phyloP scores from a whole-genome alignment of 2,797 vertebrate species.

The Gadopsis marmoratus region DNA sequence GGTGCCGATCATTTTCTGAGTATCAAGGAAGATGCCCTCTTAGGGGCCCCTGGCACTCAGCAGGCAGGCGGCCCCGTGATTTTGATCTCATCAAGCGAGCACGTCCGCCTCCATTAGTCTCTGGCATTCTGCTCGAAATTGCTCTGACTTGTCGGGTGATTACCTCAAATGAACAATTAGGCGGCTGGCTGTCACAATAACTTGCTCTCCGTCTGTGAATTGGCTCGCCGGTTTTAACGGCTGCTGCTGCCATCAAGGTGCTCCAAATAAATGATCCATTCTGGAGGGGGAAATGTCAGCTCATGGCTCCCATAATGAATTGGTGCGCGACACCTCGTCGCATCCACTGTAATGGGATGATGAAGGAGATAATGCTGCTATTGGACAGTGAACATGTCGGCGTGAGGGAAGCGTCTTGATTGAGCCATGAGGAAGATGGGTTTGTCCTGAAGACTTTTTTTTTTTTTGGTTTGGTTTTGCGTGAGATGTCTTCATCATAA shows the following conservation, averaged over 20 bases:
- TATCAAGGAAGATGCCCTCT: conserved; percentile 55
- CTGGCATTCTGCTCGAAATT: conserved; percentile 78
- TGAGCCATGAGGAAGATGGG: conserved; percentile 21
- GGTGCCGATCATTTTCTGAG: conserved; percentile 54
- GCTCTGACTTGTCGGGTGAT: conserved; percentile 82
- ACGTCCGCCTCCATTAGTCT: conserved; percentile 80
- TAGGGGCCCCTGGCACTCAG: conserved; percentile 55
- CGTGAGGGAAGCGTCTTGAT: conserved; percentile 44
- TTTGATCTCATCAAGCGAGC: conserved; percentile 77
- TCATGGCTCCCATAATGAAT: conserved; percentile 73
- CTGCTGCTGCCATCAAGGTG: conserved; percentile 70
- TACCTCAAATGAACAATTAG: conserved; percentile 86
- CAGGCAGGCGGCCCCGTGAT: conserved; percentile 53
- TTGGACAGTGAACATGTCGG: conserved; percentile 43
- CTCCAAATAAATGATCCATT: conserved; percentile 79
- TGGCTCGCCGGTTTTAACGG: conserved; percentile 71
- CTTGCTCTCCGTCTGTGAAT: conserved; percentile 67
- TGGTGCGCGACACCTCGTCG: conserved; percentile 54
- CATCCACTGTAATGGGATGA: conserved; percentile 56
- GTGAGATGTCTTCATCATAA: conserved; percentile 10
- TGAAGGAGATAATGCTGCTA: conserved; percentile 56
- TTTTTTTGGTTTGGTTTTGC: neutral
- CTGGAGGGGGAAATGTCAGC: conserved; percentile 77
- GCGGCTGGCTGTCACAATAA: conserved; percentile 82
- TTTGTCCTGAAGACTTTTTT: neutral